Evolutionary conservation across 2,888 invertebrate genomes (phyloP).

Genomic region (Incurvaria masculella): DNA sequence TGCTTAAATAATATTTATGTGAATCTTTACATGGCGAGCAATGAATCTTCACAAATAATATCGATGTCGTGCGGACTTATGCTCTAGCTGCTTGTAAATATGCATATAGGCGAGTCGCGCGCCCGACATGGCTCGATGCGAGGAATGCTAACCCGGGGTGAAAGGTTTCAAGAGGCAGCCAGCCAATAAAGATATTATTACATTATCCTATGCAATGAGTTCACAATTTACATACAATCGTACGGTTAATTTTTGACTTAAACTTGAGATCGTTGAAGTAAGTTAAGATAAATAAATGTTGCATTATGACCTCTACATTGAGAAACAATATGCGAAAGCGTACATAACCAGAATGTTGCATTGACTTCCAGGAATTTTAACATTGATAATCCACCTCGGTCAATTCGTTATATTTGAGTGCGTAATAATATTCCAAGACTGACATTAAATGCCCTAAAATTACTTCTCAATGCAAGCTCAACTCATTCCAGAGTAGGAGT

Average conservation of each 20-base stretch:
- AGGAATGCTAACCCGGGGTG: not conserved
- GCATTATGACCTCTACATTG: too few species aligned
- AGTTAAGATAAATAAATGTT: too few species aligned
- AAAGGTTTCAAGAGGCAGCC: not conserved
- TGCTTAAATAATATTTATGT: conserved; percentile 2
- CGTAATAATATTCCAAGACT: too few species aligned
- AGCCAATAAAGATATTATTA: conserved; percentile 10
- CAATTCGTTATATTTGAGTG: too few species aligned
- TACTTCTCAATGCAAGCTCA: too few species aligned
- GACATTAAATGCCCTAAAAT: too few species aligned
- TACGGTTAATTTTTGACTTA: conserved; percentile 16
- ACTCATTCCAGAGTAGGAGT: too few species aligned
- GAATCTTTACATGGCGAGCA: not conserved
- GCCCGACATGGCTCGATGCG: not conserved
- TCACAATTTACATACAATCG: conserved; percentile 51
- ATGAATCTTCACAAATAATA: conserved; percentile 3
- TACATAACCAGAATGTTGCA: too few species aligned
- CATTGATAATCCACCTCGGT: too few species aligned
- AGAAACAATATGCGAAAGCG: too few species aligned
- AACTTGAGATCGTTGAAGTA: not conserved
- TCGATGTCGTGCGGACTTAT: conserved; percentile 1
- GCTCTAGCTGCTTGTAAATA: not conserved
- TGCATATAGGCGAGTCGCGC: not conserved
- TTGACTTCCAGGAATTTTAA: too few species aligned
- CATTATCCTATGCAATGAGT: conserved; percentile 36